phyloP scores from a whole-genome alignment of 2,888 invertebrate genomes.

The Tipula vernalis region DNA sequence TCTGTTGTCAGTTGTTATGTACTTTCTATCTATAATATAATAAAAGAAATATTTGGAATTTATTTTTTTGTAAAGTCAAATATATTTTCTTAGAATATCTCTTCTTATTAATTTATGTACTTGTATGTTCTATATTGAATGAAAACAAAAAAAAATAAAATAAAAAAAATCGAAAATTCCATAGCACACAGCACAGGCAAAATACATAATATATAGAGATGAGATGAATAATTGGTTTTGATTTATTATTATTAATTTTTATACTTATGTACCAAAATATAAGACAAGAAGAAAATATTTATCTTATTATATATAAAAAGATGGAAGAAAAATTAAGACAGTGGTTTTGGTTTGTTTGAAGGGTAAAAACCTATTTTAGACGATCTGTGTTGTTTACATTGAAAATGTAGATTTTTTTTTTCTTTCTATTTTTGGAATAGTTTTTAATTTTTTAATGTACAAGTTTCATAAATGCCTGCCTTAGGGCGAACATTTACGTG shows the following conservation, averaged over 20 bases:
- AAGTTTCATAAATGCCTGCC: not conserved
- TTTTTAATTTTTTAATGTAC: not conserved
- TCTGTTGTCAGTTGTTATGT: not conserved
- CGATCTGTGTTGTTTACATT: not conserved
- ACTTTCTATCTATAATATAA: not conserved
- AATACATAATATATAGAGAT: not conserved
- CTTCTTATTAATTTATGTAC: not conserved
- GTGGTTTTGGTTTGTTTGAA: not conserved
- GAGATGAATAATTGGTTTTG: not conserved
- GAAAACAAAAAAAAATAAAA: too few relatives aligned
- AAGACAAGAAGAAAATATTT: not conserved
- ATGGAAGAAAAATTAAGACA: not conserved
- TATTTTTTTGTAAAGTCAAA: not conserved
- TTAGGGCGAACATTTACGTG: not conserved
- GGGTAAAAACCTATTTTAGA: not conserved
- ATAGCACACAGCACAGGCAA: not conserved
- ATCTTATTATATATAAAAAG: not conserved
- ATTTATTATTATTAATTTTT: not conserved
- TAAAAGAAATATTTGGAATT: not conserved
- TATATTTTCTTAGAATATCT: not conserved
- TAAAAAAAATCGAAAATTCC: not conserved
- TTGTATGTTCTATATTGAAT: not conserved
- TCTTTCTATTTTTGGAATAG: not conserved
- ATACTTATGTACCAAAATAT: not conserved
- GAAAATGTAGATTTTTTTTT: not conserved